These are phyloP conservation scores for Henicopernis longicauda DNA, from an alignment of 2,113 vertebrate species.

Conservation along the genomic window DNA sequence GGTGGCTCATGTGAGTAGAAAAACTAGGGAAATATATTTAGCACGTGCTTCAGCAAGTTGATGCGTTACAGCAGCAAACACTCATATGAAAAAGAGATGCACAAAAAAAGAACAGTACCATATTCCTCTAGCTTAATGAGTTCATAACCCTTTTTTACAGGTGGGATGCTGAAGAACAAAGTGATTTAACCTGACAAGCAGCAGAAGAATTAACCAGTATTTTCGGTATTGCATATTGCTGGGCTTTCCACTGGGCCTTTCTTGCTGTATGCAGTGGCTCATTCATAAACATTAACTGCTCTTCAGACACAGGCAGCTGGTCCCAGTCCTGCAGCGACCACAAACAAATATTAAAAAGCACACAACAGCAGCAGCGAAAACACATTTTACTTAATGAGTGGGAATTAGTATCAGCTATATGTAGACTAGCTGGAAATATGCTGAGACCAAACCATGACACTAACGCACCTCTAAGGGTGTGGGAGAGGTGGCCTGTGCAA, in stretches of 20 bases:
- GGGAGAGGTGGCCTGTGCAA: background rate
- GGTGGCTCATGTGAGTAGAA: background rate
- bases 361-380: background rate
- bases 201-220: background rate
- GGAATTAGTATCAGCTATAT: background rate
- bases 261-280: background rate
- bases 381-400: background rate
- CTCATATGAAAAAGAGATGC: background rate
- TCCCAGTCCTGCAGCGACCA: background rate
- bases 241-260: background rate
- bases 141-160: background rate
- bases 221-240: background rate
- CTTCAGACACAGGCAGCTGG: background rate
- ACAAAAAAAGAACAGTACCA: background rate
- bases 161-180: background rate
- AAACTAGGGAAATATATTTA: background rate
- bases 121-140: background rate
- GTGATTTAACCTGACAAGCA: background rate
- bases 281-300: background rate
- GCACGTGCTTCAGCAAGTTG: background rate
- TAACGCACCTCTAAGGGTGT: background rate
- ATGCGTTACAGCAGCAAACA: background rate
- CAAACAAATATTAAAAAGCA: background rate
- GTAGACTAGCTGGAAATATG: background rate
- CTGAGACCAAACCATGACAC: background rate